Evolutionary conservation across 2,113 vertebrate species (phyloP).

Genomic region (Mormyrus lacerda): DNA sequence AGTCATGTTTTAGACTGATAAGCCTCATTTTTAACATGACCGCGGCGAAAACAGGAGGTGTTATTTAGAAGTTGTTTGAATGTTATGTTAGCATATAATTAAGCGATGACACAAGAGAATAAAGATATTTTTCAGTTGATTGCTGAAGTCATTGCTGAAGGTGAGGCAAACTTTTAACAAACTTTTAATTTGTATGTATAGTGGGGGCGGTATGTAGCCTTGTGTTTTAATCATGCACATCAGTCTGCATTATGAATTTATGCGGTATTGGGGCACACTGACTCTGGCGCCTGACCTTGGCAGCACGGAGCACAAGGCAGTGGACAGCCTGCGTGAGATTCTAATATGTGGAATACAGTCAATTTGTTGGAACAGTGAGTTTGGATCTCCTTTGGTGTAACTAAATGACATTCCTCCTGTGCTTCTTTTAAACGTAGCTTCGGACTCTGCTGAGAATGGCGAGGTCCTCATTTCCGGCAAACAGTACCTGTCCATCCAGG

Average conservation of each 20-base stretch:
- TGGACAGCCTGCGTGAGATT: neutral
- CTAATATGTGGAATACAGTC: neutral
- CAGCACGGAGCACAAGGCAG: neutral
- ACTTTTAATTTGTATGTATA: neutral
- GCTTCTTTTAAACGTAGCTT: slow-evolving; percentile 57
- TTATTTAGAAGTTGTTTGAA: neutral
- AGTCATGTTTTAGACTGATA: slow-evolving; percentile 57
- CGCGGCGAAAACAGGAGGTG: slow-evolving; percentile 45
- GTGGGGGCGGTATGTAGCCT: neutral
- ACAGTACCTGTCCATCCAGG: slow-evolving; percentile 57
- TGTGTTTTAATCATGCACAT: neutral
- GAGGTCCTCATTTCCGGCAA: slow-evolving; percentile 61
- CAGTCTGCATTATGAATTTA: neutral
- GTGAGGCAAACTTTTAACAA: slow-evolving; percentile 41
- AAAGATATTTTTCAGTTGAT: slow-evolving; percentile 57
- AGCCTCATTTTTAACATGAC: slow-evolving; percentile 46
- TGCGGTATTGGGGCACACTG: neutral
- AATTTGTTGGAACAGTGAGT: neutral
- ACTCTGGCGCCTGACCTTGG: neutral
- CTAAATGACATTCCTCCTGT: neutral
- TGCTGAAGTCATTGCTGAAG: slow-evolving; percentile 61
- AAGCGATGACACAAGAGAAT: slow-evolving; percentile 51
- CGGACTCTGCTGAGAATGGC: slow-evolving; percentile 68
- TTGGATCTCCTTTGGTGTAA: neutral
- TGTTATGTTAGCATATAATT: neutral